Evolutionary conservation across 2,113 vertebrate species (phyloP).

Genomic region (Hydrochoerus hydrochaeris): DNA sequence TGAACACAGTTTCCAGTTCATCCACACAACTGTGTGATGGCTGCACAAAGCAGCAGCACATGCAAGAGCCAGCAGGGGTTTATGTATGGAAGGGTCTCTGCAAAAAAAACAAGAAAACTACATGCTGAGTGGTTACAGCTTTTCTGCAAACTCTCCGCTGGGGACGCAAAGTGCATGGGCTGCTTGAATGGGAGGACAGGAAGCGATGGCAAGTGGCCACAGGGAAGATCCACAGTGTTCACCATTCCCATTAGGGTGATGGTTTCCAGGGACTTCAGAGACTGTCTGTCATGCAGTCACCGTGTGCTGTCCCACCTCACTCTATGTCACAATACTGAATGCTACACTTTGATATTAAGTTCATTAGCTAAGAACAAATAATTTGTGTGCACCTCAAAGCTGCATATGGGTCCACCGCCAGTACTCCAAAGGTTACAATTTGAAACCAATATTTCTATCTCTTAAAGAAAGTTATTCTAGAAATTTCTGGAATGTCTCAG

Average conservation of each 20-base stretch:
- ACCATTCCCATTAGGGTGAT: background rate
- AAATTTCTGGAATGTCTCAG: background rate
- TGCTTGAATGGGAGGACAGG: background rate
- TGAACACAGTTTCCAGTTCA: background rate
- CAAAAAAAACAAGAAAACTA: background rate
- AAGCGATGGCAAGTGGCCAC: background rate
- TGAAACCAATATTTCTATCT: background rate
- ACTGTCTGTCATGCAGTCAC: background rate
- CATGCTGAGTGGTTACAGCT: background rate
- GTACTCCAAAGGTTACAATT: background rate
- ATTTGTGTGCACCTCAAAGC: background rate
- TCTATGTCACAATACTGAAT: background rate
- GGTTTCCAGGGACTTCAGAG: background rate
- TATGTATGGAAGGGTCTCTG: background rate
- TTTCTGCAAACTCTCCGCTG: background rate
- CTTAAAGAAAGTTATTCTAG: background rate
- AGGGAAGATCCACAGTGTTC: background rate
- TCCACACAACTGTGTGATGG: background rate
- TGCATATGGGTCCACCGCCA: background rate
- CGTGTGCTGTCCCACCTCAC: background rate
- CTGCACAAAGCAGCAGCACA: background rate
- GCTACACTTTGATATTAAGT: background rate
- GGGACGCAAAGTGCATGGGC: background rate
- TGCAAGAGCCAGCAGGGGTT: background rate
- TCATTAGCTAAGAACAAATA: background rate